A percentile compares a stretch with the other conserved stretches of the same genome.
These are phyloP conservation scores for Piscicola geometra DNA, from an alignment of 2,888 invertebrate genomes.

Conservation along the genomic window DNA sequence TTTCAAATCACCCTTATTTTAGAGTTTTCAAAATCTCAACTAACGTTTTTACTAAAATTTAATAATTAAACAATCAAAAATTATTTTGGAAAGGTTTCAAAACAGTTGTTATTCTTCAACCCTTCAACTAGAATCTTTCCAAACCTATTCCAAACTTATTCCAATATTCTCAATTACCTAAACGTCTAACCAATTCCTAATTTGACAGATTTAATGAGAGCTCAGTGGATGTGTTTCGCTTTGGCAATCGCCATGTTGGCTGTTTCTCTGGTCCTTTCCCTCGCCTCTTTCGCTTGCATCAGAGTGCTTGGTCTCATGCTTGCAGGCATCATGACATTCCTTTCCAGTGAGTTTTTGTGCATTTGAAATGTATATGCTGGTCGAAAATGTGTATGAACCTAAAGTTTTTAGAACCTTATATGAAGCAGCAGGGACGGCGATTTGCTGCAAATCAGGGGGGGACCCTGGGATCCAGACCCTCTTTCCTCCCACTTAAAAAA, in stretches of 20 bases:
- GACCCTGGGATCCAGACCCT: too few species aligned
- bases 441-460: too few species aligned
- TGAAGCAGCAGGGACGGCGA: too few species aligned
- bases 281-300: background rate
- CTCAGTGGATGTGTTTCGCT: conserved; percentile 26
- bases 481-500: too few species aligned
- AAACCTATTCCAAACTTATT: too few species aligned
- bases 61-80: background rate
- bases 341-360: conserved; percentile 22
- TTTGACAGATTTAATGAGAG: conserved; percentile 25
- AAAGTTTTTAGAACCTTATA: too few species aligned
- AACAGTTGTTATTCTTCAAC: too few species aligned
- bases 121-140: too few species aligned
- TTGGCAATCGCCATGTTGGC: conserved; percentile 8
- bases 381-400: too few species aligned
- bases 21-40: background rate
- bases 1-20: too few species aligned
- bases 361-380: too few species aligned
- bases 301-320: conserved; percentile 21
- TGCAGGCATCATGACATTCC: background rate
- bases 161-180: too few species aligned
- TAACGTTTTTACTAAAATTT: background rate
- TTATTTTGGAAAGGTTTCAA: background rate
- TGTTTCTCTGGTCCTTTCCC: background rate
- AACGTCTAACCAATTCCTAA: background rate